Base-by-base conservation (phyloP, 2,113 vertebrate species). In the Oplegnathus fasciatus region DNA sequence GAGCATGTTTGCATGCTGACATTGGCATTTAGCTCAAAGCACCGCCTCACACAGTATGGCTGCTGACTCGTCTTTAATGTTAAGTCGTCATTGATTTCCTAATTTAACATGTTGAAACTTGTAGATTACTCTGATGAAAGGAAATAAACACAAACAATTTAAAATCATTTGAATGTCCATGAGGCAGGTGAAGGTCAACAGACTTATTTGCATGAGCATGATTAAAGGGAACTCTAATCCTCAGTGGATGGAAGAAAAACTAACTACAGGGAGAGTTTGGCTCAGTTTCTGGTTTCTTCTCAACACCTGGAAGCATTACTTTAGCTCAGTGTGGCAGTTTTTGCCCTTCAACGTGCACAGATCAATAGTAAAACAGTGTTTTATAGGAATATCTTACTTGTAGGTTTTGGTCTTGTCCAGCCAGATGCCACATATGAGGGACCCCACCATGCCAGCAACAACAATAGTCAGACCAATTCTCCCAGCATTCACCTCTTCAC, bases 331-430 rank as follows among this genome's bases (percentile, higher is more conserved):
- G 50, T 46, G 1, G 28, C 68, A 54, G 28, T 37, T 68, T 61
- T 55, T 54, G 9, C 1, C 15, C 40, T 37, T n/a, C n/a, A n/a
- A n/a, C n/a, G n/a, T n/a, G n/a, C n/a, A n/a, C n/a, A n/a, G n/a
- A n/a, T n/a, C n/a, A n/a, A n/a, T n/a, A n/a, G n/a, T n/a, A 40
- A 73, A 72, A 58, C 0, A 0, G 0, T 18, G 62, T 44, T 65
- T 61, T 62, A 22, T 13, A 86, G 15, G 34, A 67, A 79, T 58
- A 32, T 66, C 97, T 97, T 96, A 99, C 98, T 98, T 99, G 96
- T 98, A 99, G 17, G 96, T 97, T 96, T 98, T 99, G 73, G 97
- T 97, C 94, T 93, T 97, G 93, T 99, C 98, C 94, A 99, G 94
- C 97, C 98, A 99, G 91, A 99, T 89, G 75, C 98, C 98, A 32